phyloP scores from a whole-genome alignment of 2,888 invertebrate species.

The Villa cingulata region DNA sequence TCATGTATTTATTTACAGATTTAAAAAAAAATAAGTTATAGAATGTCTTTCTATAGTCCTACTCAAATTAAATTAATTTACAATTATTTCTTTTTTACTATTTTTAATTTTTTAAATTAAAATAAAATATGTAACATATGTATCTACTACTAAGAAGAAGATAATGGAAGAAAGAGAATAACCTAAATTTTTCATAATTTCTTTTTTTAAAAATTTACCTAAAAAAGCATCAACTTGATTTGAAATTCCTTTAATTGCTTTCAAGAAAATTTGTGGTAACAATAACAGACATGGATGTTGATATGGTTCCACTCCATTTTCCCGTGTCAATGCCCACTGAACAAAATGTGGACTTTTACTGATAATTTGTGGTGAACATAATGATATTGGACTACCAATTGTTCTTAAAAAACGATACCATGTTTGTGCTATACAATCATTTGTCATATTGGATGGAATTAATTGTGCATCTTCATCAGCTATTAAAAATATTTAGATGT shows the following conservation, averaged over 20 bases:
- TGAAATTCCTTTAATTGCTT: slow-evolving; percentile 86
- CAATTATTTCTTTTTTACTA: too few relatives aligned
- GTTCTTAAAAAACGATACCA: slow-evolving; percentile 93
- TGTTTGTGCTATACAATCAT: slow-evolving; percentile 83
- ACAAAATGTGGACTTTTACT: slow-evolving; percentile 50
- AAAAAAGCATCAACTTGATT: slow-evolving; percentile 91
- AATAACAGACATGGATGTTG: slow-evolving; percentile 77
- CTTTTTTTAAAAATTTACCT: slow-evolving; percentile 43
- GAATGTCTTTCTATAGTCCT: too few relatives aligned
- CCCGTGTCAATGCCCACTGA: slow-evolving; percentile 68
- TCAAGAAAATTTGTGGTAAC: slow-evolving; percentile 79
- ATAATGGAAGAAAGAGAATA: neutral
- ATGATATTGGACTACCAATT: slow-evolving; percentile 86
- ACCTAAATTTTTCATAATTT: too few relatives aligned
- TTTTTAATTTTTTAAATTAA: neutral
- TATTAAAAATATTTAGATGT: slow-evolving; percentile 25
- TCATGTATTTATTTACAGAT: neutral
- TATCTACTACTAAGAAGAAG: neutral
- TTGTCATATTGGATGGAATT: slow-evolving; percentile 71
- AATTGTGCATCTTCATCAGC: slow-evolving; percentile 75
- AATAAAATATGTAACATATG: neutral
- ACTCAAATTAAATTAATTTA: too few relatives aligned
- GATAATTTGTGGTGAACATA: slow-evolving; percentile 71
- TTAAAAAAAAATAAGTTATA: too few relatives aligned
- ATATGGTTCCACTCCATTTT: slow-evolving; percentile 72